Percentiles rank a stretch among this genome's conserved stretches.
Evolutionary conservation across 2,888 invertebrate genomes (phyloP).

Genomic region (Scaptomyza reducta): DNA sequence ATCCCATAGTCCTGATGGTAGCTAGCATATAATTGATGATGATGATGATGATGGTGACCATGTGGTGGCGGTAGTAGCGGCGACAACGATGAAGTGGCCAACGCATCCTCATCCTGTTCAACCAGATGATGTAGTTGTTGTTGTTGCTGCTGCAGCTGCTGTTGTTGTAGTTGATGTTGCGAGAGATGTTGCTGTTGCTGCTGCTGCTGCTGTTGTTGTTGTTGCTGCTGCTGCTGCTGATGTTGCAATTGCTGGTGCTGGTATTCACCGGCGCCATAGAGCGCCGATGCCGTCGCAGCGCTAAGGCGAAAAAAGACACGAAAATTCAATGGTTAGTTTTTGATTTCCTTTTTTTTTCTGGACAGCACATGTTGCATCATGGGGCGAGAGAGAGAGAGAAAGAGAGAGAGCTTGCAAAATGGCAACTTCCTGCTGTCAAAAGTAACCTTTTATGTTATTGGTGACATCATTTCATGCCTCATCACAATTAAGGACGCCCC

Average conservation of each 20-base stretch:
- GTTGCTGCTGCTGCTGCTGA: slow-evolving; percentile 43
- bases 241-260: slow-evolving; percentile 42
- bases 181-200: slow-evolving; percentile 49
- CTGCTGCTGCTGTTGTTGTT: slow-evolving; percentile 29
- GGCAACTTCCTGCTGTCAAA: slow-evolving; percentile 67
- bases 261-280: slow-evolving; percentile 70
- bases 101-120: slow-evolving; percentile 57
- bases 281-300: slow-evolving; percentile 62
- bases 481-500: slow-evolving; percentile 76
- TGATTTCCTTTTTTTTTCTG: slow-evolving; percentile 29
- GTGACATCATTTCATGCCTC: slow-evolving; percentile 82
- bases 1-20: slow-evolving; percentile 76
- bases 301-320: slow-evolving; percentile 40
- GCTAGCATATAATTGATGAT: slow-evolving; percentile 60
- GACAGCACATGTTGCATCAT: slow-evolving; percentile 74
- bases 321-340: slow-evolving; percentile 12
- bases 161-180: slow-evolving; percentile 41
- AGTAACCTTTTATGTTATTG: slow-evolving; percentile 36
- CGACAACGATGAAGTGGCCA: slow-evolving; percentile 54
- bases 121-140: slow-evolving; percentile 43
- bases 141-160: slow-evolving; percentile 54
- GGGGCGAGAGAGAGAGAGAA: slow-evolving; percentile 43
- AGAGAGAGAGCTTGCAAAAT: slow-evolving; percentile 35
- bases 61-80: slow-evolving; percentile 64
- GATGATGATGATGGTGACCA: slow-evolving; percentile 52